Evolutionary conservation across 92 coral and sea anemone genomes (phyloP).

Genomic region (Porites cylindrica): DNA sequence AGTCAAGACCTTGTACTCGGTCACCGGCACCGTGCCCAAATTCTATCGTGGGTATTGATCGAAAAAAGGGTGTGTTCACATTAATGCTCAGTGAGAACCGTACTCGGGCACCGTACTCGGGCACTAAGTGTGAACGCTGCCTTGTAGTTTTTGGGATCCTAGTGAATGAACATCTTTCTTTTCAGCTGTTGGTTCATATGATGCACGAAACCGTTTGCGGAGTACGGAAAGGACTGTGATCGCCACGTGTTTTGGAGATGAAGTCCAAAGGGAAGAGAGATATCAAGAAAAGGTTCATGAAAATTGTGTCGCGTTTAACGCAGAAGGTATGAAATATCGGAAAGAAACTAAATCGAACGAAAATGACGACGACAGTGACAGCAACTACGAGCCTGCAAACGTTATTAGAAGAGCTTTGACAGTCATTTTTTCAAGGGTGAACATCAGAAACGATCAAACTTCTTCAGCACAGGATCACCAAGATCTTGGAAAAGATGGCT

Average conservation of each 20-base stretch:
- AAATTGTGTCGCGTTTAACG: background rate
- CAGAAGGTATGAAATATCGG: background rate
- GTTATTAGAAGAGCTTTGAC: background rate
- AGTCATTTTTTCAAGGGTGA: background rate
- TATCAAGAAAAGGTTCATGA: background rate
- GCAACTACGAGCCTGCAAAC: slow-evolving; percentile 11
- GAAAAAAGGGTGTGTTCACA: no score
- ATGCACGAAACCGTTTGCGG: background rate
- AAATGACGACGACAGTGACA: slow-evolving; percentile 1
- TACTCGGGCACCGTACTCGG: no score
- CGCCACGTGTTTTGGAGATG: background rate
- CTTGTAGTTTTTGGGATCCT: no score
- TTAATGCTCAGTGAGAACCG: no score
- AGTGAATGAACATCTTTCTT: background rate
- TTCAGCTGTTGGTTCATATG: background rate
- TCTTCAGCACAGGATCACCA: background rate
- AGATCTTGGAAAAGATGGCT: background rate
- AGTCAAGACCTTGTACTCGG: no score
- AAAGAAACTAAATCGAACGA: background rate
- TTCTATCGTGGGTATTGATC: no score
- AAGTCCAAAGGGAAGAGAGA: background rate
- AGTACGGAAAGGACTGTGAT: background rate
- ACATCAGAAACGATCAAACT: background rate
- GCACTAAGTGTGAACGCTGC: no score
- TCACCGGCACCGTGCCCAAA: no score